Evolutionary conservation across 2,797 vertebrate genomes (phyloP).

Genomic region (Mormyrus proboscirostris): DNA sequence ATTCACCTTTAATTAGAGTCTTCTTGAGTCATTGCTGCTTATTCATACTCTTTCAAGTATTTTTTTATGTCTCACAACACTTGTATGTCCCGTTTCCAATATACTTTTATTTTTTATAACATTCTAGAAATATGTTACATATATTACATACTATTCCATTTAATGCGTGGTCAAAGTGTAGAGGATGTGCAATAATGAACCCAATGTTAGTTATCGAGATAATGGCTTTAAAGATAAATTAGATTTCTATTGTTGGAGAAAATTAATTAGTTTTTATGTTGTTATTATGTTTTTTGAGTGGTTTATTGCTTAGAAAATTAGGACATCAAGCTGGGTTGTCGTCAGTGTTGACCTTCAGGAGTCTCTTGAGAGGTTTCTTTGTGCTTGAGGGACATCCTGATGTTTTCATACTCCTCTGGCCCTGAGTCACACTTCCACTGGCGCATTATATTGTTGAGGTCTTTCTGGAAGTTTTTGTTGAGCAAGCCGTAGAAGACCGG

Average conservation of each 20-base stretch:
- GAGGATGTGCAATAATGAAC: not conserved
- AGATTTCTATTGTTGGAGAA: not conserved
- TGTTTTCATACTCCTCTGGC: constrained; percentile 75
- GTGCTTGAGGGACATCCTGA: constrained; percentile 78
- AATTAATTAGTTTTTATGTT: not conserved
- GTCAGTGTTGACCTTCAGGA: constrained; percentile 56
- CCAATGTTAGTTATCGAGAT: not conserved
- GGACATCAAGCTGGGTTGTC: constrained; percentile 19
- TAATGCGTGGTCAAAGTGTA: not conserved
- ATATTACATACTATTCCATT: not conserved
- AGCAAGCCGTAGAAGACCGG: constrained; percentile 81
- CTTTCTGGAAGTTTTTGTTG: constrained; percentile 80
- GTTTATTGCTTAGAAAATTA: not conserved
- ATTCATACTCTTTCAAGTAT: not conserved
- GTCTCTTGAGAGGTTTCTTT: constrained; percentile 73
- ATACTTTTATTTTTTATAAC: not conserved
- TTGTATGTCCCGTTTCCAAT: not conserved
- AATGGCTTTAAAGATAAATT: constrained; percentile 6
- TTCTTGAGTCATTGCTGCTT: not conserved
- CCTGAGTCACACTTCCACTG: constrained; percentile 66
- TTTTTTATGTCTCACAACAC: not conserved
- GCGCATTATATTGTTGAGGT: constrained; percentile 69
- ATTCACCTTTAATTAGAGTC: not conserved
- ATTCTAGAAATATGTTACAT: not conserved
- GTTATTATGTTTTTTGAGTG: not conserved